Conservation (phyloP, 1,140 invertebrate species). For the Cecropterus lyciades region DNA sequence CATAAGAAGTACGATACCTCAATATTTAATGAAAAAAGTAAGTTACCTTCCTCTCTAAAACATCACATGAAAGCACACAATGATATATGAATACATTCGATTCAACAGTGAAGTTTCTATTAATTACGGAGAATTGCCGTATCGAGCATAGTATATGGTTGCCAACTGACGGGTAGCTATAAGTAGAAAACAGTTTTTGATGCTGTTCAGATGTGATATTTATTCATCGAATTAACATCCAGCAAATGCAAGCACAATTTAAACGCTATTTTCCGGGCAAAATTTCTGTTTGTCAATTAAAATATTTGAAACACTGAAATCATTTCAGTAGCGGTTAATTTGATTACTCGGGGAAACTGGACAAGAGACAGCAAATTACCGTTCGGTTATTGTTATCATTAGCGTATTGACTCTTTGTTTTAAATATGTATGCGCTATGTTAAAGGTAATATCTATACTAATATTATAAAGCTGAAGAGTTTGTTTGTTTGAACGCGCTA, state of each 20-base stretch:
- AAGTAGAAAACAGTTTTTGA: conserved; percentile 52
- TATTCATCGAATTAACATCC: conserved; percentile 74
- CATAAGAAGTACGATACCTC: no score
- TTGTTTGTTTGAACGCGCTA: no score
- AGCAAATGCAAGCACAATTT: conserved; percentile 74
- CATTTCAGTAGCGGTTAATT: conserved; percentile 71
- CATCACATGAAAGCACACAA: background rate
- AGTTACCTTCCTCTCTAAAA: no score
- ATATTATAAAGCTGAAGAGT: no score
- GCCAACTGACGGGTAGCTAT: conserved; percentile 8
- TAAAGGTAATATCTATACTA: no score
- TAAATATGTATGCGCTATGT: background rate
- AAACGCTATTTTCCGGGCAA: conserved; percentile 68
- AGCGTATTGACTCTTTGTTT: conserved; percentile 31
- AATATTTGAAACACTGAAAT: conserved; percentile 79
- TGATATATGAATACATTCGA: background rate
- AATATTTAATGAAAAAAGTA: no score
- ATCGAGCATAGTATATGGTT: conserved; percentile 5
- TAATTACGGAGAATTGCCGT: background rate
- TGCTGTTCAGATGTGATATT: conserved; percentile 64
- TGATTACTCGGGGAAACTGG: conserved; percentile 60
- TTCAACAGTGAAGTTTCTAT: background rate
- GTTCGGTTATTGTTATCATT: conserved; percentile 33
- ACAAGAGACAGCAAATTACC: conserved; percentile 58
- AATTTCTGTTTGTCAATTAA: conserved; percentile 82